A percentile compares a stretch with the other conserved stretches of the same genome.
Conservation (phyloP, 2,113 vertebrate genomes). For the Hucho hucho region DNA sequence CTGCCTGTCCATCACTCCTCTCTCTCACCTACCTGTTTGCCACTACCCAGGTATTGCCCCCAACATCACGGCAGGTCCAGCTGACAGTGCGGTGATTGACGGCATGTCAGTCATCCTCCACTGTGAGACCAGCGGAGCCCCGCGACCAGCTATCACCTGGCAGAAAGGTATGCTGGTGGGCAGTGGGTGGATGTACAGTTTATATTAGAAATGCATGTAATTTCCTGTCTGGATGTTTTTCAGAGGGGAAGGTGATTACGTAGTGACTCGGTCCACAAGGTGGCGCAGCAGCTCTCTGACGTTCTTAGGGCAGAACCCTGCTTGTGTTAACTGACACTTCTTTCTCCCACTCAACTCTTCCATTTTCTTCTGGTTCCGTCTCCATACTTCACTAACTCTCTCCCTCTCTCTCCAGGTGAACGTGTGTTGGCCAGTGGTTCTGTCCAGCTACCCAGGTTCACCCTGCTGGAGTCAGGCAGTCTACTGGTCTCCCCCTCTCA, state of each 20-base stretch:
- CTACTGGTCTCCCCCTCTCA: conserved; percentile 90
- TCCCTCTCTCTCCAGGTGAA: conserved; percentile 76
- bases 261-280: no score
- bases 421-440: conserved; percentile 94
- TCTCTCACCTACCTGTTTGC: no score
- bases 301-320: background rate
- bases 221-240: no score
- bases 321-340: background rate
- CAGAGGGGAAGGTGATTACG: background rate
- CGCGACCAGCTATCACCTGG: conserved; percentile 95
- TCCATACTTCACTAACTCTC: no score
- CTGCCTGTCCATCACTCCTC: background rate
- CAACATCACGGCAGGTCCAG: conserved; percentile 93
- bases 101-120: conserved; percentile 89
- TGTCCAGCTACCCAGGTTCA: conserved; percentile 92
- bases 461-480: conserved; percentile 93
- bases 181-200: background rate
- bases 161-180: conserved; percentile 83
- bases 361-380: no score
- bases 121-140: conserved; percentile 94
- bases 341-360: background rate
- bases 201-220: no score
- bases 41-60: conserved; percentile 87
- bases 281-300: no score
- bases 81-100: conserved; percentile 95